Base-by-base conservation (phyloP, 2,113 vertebrate genomes). In the Phylloscopus trochiloides region DNA sequence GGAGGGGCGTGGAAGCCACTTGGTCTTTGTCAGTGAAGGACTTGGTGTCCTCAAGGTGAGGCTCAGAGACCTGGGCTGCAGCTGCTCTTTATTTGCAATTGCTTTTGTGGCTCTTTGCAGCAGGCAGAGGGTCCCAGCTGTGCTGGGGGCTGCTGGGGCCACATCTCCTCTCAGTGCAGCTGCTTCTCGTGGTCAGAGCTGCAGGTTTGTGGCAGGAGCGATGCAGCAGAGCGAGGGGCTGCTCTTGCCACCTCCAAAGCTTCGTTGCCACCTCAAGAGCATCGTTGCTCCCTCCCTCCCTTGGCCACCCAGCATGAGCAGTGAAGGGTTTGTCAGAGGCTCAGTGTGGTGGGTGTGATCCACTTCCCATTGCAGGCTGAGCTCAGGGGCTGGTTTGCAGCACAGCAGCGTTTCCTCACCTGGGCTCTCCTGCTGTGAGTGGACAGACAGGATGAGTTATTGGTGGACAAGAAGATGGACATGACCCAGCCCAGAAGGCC, bases 141-240 rank as follows among this genome's bases (percentile, higher is more conserved):
- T 47, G 29, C 62, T 17, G 17, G 77, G 76, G 77, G 32, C 76
- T 59, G 45, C 68, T 10, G 24, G 29, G 80, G 28, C 80, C 55
- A 3, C 5, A 0, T 17, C 3, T 0, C 1, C 2, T 11, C 57
- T 43, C 10, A 0, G 0, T 3, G 10, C 26, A 6, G 13, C 51
- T 3, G 4, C 55, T 82, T 15, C 15, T 36, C 1, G 1, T 3
- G 65, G 7, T 4, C 2, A 19, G 32, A 70, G 31, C 51, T 40
- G 77, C 28, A 11, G 3, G 17, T 16, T 28, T 43, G 81, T 36
- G n/a, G 47, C 3, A 5, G 84, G 59, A 55, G 65, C 1, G 0
- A 3, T 20, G 45, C 40, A 40, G 51, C 19, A 6, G 70, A 43
- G 58, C 0, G 0, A 50, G 51, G 54, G 66, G 43, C 32, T 58